phyloP scores from a whole-genome alignment of 53 echinoderm and acorn worm genomes.

The Crossaster papposus region DNA sequence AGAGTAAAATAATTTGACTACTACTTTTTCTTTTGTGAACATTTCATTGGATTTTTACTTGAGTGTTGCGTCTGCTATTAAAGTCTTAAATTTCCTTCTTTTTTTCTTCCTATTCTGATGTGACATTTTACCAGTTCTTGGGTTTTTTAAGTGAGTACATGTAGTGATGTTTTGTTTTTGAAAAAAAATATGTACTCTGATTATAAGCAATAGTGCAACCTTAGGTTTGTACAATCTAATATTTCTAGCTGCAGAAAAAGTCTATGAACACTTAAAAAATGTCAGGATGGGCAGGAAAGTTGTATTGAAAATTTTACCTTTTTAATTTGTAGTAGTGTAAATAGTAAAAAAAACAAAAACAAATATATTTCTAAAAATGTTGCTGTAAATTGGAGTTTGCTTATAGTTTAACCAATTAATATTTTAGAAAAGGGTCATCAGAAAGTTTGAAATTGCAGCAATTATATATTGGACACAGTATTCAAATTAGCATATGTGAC shows the following conservation, averaged over 20 bases:
- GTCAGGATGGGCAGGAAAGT: neutral
- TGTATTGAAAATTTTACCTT: neutral
- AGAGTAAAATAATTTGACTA: too few species aligned
- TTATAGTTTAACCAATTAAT: constrained; percentile 5
- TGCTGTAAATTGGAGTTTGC: constrained; percentile 39
- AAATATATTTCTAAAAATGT: constrained; percentile 1
- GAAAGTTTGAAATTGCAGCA: neutral
- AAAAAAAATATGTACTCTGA: neutral
- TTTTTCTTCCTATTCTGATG: neutral
- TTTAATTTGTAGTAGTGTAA: constrained; percentile 7
- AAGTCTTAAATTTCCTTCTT: neutral
- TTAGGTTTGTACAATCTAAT: neutral
- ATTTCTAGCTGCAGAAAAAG: neutral
- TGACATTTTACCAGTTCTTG: neutral
- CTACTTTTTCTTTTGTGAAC: too few species aligned
- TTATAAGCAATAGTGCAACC: constrained; percentile 16
- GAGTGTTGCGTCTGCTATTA: neutral
- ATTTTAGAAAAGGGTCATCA: too few species aligned
- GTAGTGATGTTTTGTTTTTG: neutral
- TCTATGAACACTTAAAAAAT: neutral
- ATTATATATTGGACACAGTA: constrained; percentile 3
- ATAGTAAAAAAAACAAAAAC: neutral
- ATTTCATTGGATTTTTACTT: too few species aligned
- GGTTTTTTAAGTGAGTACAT: too few species aligned
- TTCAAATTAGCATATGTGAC: constrained; percentile 32